A percentile compares a stretch with the other conserved stretches of the same genome.
These are phyloP conservation scores for Neomicropteryx cornuta DNA, from an alignment of 1,140 invertebrate genomes.

Conservation along the genomic window DNA sequence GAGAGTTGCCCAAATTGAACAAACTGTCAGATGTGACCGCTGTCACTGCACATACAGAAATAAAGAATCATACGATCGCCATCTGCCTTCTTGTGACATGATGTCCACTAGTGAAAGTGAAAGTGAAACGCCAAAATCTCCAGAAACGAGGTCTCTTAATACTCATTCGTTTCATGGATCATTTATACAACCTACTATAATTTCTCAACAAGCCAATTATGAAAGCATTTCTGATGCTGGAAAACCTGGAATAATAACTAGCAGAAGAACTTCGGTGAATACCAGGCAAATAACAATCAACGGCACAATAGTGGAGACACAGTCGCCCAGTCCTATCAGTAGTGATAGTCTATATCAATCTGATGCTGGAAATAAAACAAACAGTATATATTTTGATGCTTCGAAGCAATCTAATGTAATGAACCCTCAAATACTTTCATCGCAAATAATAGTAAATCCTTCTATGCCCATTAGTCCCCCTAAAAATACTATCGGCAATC, in stretches of 20 bases:
- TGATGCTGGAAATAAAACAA: too few species aligned
- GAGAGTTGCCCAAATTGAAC: slow-evolving; percentile 38
- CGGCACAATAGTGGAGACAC: slow-evolving; percentile 39
- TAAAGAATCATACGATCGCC: slow-evolving; percentile 72
- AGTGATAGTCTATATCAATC: too few species aligned
- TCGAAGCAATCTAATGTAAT: too few species aligned
- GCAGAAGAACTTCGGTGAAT: slow-evolving; percentile 36
- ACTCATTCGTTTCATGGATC: slow-evolving; percentile 35
- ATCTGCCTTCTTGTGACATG: slow-evolving; percentile 66
- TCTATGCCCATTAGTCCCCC: slow-evolving; percentile 35
- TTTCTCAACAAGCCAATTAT: slow-evolving; percentile 27
- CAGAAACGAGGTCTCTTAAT: slow-evolving; percentile 36
- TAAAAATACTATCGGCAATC: slow-evolving; percentile 27
- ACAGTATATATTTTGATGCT: too few species aligned
- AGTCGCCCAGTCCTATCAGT: slow-evolving; percentile 30
- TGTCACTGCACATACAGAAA: slow-evolving; percentile 86
- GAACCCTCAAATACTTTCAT: slow-evolving; percentile 34
- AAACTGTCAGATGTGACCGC: slow-evolving; percentile 73
- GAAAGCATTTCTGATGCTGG: slow-evolving; percentile 32
- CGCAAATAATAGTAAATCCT: slow-evolving; percentile 37
- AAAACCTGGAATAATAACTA: slow-evolving; percentile 33
- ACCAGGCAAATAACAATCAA: slow-evolving; percentile 41
- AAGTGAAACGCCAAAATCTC: slow-evolving; percentile 41
- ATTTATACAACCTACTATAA: slow-evolving; percentile 37
- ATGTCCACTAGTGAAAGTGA: slow-evolving; percentile 71